Percentiles rank a stretch among this genome's conserved stretches.
Evolutionary conservation across 2,113 vertebrate species (phyloP).

Genomic region (Xenopus borealis): DNA sequence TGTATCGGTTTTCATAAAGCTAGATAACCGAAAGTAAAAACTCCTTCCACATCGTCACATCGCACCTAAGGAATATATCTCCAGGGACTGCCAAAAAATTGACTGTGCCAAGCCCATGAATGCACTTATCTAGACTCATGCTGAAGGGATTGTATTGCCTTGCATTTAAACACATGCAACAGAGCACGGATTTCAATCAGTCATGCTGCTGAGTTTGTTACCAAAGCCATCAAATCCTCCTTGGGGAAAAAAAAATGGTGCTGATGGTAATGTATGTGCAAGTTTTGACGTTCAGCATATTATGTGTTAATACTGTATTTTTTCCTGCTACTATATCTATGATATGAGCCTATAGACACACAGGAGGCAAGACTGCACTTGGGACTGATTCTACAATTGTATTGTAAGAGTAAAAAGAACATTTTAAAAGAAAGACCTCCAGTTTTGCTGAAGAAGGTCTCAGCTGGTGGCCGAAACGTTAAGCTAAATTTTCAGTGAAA

Average conservation of each 20-base stretch:
- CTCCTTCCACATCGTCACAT: constrained; percentile 92
- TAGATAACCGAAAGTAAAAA: constrained; percentile 99
- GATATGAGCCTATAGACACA: too few species aligned
- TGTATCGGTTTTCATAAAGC: constrained; percentile 99
- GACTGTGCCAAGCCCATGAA: constrained; percentile 8
- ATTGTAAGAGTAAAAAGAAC: too few species aligned
- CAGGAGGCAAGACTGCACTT: too few species aligned
- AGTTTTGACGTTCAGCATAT: constrained; percentile 44
- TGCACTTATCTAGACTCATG: constrained; percentile 8
- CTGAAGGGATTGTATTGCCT: constrained; percentile 25
- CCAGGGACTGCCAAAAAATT: background rate
- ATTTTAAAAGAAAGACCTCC: too few species aligned
- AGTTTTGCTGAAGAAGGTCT: too few species aligned
- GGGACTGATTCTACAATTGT: too few species aligned
- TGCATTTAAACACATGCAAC: constrained; percentile 18
- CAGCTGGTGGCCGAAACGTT: too few species aligned
- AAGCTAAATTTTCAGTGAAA: too few species aligned
- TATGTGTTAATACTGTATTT: background rate
- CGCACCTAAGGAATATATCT: background rate
- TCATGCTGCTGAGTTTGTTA: constrained; percentile 41
- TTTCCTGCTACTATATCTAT: too few species aligned
- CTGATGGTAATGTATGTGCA: constrained; percentile 45
- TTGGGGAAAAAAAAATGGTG: constrained; percentile 25
- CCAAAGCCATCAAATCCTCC: constrained; percentile 21
- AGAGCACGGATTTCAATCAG: constrained; percentile 42